Evolutionary conservation across 2,888 invertebrate genomes (phyloP).

Genomic region (Eupithecia exiguata): DNA sequence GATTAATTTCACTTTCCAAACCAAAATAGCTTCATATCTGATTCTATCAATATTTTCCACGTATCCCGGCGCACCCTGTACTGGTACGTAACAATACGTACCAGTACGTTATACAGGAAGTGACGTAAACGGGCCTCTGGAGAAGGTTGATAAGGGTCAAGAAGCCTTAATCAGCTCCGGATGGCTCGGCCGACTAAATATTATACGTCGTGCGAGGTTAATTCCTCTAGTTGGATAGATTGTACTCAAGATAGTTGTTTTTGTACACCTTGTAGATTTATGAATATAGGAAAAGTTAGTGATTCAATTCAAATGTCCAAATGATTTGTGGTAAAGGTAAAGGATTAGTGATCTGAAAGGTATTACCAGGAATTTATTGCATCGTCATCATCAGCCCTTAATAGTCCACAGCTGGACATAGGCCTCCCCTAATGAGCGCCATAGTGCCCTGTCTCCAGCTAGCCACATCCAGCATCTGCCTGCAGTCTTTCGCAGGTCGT

Average conservation of each 20-base stretch:
- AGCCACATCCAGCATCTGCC: background rate
- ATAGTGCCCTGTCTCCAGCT: background rate
- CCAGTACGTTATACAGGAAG: conserved; percentile 21
- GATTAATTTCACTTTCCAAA: background rate
- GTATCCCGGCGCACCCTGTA: background rate
- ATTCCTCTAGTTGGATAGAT: conserved; percentile 10
- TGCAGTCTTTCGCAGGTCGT: too few species aligned
- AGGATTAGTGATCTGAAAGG: too few species aligned
- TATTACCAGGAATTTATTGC: too few species aligned
- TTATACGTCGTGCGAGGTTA: conserved; percentile 23
- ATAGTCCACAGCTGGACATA: too few species aligned
- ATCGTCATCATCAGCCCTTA: background rate
- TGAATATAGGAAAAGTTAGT: background rate
- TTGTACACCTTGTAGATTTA: background rate
- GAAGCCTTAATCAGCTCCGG: conserved; percentile 38
- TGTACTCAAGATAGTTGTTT: background rate
- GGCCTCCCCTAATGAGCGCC: background rate
- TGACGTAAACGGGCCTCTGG: conserved; percentile 30
- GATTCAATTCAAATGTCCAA: background rate
- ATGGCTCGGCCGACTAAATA: conserved; percentile 32
- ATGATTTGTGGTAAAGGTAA: background rate
- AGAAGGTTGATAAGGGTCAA: conserved; percentile 40
- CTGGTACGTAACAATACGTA: conserved; percentile 11
- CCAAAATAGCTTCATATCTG: background rate
- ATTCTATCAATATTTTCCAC: background rate